Conservation (phyloP, 2,888 invertebrate genomes). For the Phaonia tiefii region DNA sequence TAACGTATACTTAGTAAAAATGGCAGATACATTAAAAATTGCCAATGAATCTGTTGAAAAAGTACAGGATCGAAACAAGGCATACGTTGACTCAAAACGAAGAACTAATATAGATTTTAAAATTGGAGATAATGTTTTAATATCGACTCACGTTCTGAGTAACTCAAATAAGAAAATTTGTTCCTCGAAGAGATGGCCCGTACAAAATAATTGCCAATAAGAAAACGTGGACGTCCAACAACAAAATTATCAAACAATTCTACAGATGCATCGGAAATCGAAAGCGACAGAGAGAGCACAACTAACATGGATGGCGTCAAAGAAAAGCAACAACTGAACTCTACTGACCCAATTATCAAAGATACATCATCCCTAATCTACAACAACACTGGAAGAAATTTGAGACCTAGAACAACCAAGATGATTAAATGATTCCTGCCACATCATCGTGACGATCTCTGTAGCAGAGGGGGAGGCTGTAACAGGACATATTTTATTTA, state of each 20-base stretch:
- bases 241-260: background rate
- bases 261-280: background rate
- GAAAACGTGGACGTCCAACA: background rate
- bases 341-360: background rate
- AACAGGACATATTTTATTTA: too few relatives aligned
- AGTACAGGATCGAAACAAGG: slow-evolving; percentile 8
- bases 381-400: too few relatives aligned
- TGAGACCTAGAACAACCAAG: too few relatives aligned
- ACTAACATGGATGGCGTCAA: background rate
- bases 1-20: slow-evolving; percentile 33
- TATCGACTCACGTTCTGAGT: slow-evolving; percentile 29
- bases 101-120: background rate
- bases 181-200: slow-evolving; percentile 20
- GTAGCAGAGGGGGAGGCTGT: too few relatives aligned
- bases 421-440: too few relatives aligned
- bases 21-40: slow-evolving; percentile 23
- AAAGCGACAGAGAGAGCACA: background rate
- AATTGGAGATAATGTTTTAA: slow-evolving; percentile 33
- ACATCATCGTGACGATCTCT: too few relatives aligned
- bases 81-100: background rate
- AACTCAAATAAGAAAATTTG: slow-evolving; percentile 13
- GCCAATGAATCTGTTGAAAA: slow-evolving; percentile 9
- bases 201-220: background rate
- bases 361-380: background rate
- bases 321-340: background rate